These are phyloP conservation scores for Chrysina gloriosa DNA, from an alignment of 2,888 invertebrate genomes.

Conservation along the genomic window DNA sequence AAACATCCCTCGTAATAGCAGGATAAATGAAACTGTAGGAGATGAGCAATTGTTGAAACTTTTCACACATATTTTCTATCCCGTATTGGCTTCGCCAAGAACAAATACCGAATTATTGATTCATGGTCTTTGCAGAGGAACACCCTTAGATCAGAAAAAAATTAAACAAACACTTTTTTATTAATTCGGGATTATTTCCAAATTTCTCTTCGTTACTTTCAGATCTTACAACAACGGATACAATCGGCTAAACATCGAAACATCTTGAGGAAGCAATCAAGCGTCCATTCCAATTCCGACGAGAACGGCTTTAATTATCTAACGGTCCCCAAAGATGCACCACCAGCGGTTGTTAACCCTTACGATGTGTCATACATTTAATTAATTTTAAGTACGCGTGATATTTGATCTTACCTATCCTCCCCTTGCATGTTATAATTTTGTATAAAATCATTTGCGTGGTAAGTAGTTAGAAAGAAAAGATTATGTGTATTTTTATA, in stretches of 20 bases:
- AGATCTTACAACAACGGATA: conserved; percentile 60
- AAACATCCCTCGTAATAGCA: too few relatives aligned
- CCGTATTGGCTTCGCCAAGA: too few relatives aligned
- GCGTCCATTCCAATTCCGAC: conserved; percentile 38
- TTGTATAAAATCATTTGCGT: background rate
- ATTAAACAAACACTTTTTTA: too few relatives aligned
- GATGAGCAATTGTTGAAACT: too few relatives aligned
- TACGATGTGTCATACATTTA: conserved; percentile 39
- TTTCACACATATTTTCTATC: too few relatives aligned
- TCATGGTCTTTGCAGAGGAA: too few relatives aligned
- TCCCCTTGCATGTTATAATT: too few relatives aligned
- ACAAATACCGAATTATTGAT: too few relatives aligned
- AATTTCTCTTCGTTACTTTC: conserved; percentile 38
- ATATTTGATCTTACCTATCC: too few relatives aligned
- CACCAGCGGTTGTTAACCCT: conserved; percentile 34
- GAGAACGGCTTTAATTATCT: conserved; percentile 47
- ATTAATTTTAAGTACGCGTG: background rate
- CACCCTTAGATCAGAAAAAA: too few relatives aligned
- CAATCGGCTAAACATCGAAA: conserved; percentile 59
- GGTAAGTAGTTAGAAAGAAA: background rate
- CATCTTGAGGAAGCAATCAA: conserved; percentile 53
- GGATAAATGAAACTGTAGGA: too few relatives aligned
- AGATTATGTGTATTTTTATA: background rate
- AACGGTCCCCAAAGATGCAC: conserved; percentile 52
- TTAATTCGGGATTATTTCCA: background rate